phyloP scores from a whole-genome alignment of 2,113 vertebrate genomes.

The Nasalis larvatus region DNA sequence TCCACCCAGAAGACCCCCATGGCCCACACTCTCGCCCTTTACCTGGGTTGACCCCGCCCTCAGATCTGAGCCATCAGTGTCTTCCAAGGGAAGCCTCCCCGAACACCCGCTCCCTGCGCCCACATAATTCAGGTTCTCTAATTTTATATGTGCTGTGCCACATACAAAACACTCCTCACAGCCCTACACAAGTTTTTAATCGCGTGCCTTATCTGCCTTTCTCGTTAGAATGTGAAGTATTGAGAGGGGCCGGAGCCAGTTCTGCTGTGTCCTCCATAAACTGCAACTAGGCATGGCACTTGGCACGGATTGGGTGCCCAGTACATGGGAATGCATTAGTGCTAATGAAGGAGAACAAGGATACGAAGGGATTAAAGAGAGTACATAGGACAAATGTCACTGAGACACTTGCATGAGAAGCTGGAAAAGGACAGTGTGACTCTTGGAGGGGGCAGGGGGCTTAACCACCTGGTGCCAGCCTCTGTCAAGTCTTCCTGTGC shows the following conservation, averaged over 20 bases:
- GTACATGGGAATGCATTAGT: background rate
- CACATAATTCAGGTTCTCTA: background rate
- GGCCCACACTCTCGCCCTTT: background rate
- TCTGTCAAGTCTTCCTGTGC: background rate
- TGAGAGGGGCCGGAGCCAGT: background rate
- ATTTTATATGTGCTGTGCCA: background rate
- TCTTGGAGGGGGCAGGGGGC: background rate
- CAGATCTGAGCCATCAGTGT: background rate
- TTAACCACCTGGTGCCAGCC: background rate
- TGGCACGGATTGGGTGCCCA: background rate
- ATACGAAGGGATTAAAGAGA: background rate
- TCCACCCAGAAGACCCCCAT: background rate
- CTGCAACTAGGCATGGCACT: background rate
- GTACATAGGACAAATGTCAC: background rate
- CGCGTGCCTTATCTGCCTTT: background rate
- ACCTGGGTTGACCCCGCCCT: background rate
- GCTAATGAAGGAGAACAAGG: background rate
- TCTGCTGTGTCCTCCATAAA: background rate
- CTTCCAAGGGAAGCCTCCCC: background rate
- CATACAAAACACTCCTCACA: background rate
- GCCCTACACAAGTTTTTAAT: background rate
- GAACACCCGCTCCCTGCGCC: fast-evolving
- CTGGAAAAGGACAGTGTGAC: background rate
- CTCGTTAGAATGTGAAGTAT: background rate
- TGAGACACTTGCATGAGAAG: background rate